These are phyloP conservation scores for Diarsia rubi DNA, from an alignment of 2,888 invertebrate genomes.

Conservation along the genomic window DNA sequence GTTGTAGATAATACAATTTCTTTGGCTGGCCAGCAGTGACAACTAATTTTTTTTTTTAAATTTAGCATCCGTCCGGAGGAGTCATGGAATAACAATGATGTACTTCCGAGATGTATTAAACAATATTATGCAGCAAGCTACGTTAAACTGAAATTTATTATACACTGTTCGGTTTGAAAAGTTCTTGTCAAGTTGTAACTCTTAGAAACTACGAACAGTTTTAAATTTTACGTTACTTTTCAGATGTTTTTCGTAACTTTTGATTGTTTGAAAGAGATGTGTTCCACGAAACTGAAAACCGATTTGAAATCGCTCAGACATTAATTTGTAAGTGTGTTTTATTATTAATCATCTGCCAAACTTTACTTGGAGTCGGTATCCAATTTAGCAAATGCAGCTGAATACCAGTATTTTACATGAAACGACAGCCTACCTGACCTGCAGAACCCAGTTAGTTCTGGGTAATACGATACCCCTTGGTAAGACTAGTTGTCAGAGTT, in stretches of 20 bases:
- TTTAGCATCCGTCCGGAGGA: not conserved
- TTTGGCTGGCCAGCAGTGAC: not conserved
- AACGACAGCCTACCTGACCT: no score
- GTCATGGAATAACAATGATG: not conserved
- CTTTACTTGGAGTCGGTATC: no score
- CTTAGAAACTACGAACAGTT: not conserved
- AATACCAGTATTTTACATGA: no score
- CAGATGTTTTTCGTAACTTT: no score
- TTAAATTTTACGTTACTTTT: not conserved
- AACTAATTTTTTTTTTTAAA: not conserved
- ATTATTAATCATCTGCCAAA: no score
- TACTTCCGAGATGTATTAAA: not conserved
- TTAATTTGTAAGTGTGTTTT: not conserved
- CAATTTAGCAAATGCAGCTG: no score
- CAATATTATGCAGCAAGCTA: not conserved
- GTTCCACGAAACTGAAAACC: conserved; percentile 1
- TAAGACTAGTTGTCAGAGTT: no score
- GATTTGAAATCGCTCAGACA: not conserved
- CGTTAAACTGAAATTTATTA: not conserved
- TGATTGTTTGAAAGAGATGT: not conserved
- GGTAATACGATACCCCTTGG: no score
- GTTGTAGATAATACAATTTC: not conserved
- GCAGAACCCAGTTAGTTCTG: no score
- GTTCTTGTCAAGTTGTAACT: not conserved
- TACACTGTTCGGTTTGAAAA: conserved; percentile 6